Conservation (phyloP, 2,113 vertebrate genomes). For the Thunnus maccoyii region DNA sequence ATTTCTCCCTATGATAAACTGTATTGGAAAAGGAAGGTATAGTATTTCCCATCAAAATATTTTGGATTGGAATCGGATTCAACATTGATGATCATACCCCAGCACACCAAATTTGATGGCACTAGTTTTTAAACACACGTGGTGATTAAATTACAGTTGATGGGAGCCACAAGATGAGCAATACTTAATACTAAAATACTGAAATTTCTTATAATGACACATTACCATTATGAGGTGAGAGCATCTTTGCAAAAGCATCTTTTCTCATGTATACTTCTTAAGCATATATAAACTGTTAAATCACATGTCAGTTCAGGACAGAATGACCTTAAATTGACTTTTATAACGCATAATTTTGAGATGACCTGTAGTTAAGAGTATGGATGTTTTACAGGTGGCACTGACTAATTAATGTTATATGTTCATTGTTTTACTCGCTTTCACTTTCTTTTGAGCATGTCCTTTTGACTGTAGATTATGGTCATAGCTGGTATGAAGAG, state of each 20-base stretch:
- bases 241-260: background rate
- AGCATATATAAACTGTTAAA: conserved; percentile 2
- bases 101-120: background rate
- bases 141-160: conserved; percentile 4
- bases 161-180: background rate
- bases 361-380: conserved; percentile 22
- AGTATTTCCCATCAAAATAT: background rate
- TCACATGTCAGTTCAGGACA: conserved; percentile 8
- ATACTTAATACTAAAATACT: background rate
- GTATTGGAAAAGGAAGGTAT: background rate
- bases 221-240: background rate
- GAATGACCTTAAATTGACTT: conserved; percentile 30
- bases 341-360: background rate
- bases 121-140: background rate
- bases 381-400: conserved; percentile 29
- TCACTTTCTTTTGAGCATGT: conserved; percentile 33
- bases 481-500: conserved; percentile 48
- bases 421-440: conserved; percentile 43
- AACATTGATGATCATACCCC: background rate
- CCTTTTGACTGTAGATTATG: conserved; percentile 52
- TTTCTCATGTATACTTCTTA: conserved; percentile 36
- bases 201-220: conserved; percentile 4
- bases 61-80: too few relatives aligned
- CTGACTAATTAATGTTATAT: conserved; percentile 24
- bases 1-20: background rate